Evolutionary conservation across 1,140 invertebrate species (phyloP), one percentile per base, ranked within the genome.

Genomic region (Pantala flavescens): DNA sequence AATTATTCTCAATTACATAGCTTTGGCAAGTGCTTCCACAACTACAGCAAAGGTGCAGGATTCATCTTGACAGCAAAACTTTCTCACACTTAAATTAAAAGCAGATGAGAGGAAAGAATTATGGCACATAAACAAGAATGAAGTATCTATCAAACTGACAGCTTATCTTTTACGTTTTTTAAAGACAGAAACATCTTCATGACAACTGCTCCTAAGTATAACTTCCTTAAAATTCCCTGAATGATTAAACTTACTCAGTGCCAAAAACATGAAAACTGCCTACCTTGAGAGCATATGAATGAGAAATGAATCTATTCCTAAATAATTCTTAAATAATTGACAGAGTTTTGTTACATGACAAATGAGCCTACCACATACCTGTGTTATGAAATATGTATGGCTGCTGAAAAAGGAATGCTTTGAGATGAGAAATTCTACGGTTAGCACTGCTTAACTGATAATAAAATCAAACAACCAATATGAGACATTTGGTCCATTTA

Each of bases 1-100:
- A 63, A 63, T 16, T 1, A 21, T 63, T 63, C 16, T 36, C 28
- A 36, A 36, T 36, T 36, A 21, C 49, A 63, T 63, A 63, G n/a
- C 49, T 63, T 63, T 63, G 49, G 49, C 49, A 63, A 63, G 49
- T 63, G 49, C 49, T 63, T 63, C 28, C 28, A 63, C n/a, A 63
- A 63, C 49, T 63, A 63, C 49, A 21, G n/a, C n/a, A 21, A 63
- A 63, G n/a, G 49, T 63, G 49, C 49, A 63, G 49, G 16, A 19
- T 63, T 63, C 49, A 63, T 63, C n/a, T 63, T 16, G n/a, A 19
- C n/a, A 63, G 49, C 1, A 21, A 7, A 63, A 63, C 16, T 63
- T 63, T 63, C n/a, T 21, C 49, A 63, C 49, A 63, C 49, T 63
- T 63, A 21, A 63, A 63, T 63, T 16, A 63, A 63, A 3, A 63